These are phyloP conservation scores for Sycophila texana DNA, from an alignment of 2,888 invertebrate species.

Conservation along the genomic window DNA sequence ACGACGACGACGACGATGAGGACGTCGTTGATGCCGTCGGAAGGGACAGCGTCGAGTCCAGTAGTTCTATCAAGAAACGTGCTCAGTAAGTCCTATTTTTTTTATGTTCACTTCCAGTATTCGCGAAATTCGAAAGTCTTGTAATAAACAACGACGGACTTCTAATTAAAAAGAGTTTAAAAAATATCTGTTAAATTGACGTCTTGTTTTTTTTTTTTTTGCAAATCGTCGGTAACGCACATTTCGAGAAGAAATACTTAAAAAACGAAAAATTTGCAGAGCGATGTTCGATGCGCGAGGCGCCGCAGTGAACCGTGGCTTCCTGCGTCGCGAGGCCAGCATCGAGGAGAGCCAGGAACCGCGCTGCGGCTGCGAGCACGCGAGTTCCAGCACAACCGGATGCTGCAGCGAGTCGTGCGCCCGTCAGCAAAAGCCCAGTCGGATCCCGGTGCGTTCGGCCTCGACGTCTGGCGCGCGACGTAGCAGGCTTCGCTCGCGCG, in stretches of 20 bases:
- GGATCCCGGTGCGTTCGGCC: neutral
- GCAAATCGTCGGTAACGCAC: too few species aligned
- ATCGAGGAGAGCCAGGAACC: slow-evolving; percentile 28
- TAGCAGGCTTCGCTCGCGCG: neutral
- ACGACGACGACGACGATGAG: slow-evolving; percentile 32
- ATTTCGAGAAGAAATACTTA: too few species aligned
- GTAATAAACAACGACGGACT: too few species aligned
- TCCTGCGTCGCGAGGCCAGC: slow-evolving; percentile 13
- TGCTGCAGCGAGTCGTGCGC: slow-evolving; percentile 14
- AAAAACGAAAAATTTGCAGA: slow-evolving; percentile 6
- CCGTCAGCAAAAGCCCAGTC: neutral
- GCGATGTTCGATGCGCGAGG: slow-evolving; percentile 33
- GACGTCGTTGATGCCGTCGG: neutral
- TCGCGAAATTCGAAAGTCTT: too few species aligned
- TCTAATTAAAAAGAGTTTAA: too few species aligned
- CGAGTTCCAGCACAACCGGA: neutral
- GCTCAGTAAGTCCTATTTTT: slow-evolving; percentile 34
- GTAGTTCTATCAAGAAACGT: slow-evolving; percentile 1
- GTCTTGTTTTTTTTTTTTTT: too few species aligned
- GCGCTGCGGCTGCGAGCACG: slow-evolving; percentile 1
- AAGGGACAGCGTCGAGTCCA: neutral
- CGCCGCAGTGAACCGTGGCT: slow-evolving; percentile 30
- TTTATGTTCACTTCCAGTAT: neutral
- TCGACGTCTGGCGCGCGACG: neutral
- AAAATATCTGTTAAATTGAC: too few species aligned